Base-by-base conservation (phyloP, 2,888 invertebrate genomes). In the Hydriomena furcata region DNA sequence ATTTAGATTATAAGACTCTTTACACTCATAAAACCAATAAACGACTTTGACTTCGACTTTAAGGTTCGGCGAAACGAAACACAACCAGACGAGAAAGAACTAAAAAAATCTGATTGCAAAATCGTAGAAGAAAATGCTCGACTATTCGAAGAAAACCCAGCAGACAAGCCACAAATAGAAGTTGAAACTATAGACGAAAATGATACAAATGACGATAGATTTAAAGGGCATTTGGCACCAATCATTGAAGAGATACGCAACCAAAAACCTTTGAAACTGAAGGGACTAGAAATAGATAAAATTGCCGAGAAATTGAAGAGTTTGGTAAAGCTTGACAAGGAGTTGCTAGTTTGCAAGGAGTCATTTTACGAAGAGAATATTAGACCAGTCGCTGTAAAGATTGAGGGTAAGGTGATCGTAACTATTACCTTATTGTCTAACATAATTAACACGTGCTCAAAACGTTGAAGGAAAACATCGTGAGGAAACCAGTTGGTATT, bases 231-330 rank as follows among this genome's bases (percentile, higher is more conserved):
- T 0, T 61, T 87, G 52, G 86, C 82, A 35, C 88, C 89, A n/a
- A 83, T 89, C 13, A 78, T 88, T 23, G 83, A 85, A 58, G 85
- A 87, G 61, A 80, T 88, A 24, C 84, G 79, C 55, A 81, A 63
- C 37, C 68, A 84, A 10, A 84, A 86, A 27, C 76, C 81, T 0
- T 46, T 82, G 12, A 85, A 82, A 50, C 52, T 65, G 42, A 81
- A 74, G 63, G 79, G 74, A 5, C 63, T 67, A n/a, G 88, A 85
- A 57, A 90, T 90, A 17, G 83, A 87, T 55, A 88, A 87, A 61
- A 90, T 90, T 20, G 90, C 90, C 0, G 90, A 88, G 61, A 90
- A 89, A 61, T 61, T 90, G 24, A 87, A 83, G 61, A 84, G 74
- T 46, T 57, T 88, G 41, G 79, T 86, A 23, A 75, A 72, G 25